phyloP scores from a whole-genome alignment of 2,113 vertebrate species.

The Bubo bubo region DNA sequence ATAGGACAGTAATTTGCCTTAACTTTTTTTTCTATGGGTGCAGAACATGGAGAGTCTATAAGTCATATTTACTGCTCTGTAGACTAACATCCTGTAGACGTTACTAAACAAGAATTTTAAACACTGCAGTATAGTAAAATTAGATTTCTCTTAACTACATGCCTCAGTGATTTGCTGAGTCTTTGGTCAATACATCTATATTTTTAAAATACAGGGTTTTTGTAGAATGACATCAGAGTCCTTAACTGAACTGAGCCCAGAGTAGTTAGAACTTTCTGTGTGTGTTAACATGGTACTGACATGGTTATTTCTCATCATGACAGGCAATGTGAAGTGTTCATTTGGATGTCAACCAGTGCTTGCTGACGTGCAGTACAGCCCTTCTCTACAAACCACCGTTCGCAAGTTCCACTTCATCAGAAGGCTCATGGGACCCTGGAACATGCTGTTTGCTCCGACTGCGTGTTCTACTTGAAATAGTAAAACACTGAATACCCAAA shows the following conservation, averaged over 20 bases:
- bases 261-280: neutral
- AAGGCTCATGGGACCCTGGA: conserved; percentile 59
- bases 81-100: neutral
- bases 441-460: conserved; percentile 10
- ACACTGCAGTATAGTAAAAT: neutral
- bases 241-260: neutral
- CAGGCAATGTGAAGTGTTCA: conserved; percentile 77
- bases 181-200: neutral
- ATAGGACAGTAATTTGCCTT: neutral
- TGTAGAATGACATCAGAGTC: neutral
- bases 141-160: neutral
- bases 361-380: conserved; percentile 49
- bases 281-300: neutral
- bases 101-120: neutral
- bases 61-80: neutral
- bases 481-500: conserved; percentile 87
- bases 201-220: neutral
- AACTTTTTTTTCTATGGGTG: neutral
- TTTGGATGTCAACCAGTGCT: neutral
- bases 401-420: conserved; percentile 39
- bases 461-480: conserved; percentile 67
- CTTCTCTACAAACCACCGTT: conserved; percentile 43
- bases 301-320: neutral
- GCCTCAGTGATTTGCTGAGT: neutral
- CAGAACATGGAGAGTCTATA: neutral